A percentile compares a stretch with the other conserved stretches of the same genome.
These are phyloP conservation scores for Argynnis bischoffii DNA, from an alignment of 2,888 invertebrate species.

Conservation along the genomic window DNA sequence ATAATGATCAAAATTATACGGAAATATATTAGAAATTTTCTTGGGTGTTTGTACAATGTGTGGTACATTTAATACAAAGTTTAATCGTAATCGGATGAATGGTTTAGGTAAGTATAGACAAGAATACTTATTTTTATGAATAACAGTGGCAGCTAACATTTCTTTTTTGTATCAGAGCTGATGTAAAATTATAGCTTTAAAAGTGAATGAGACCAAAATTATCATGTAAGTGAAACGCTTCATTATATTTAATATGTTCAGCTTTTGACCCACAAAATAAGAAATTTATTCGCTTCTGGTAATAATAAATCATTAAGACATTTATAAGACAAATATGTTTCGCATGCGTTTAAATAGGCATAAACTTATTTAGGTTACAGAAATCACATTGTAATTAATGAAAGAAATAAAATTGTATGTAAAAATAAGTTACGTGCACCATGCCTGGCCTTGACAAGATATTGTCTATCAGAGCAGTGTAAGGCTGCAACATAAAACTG, in stretches of 20 bases:
- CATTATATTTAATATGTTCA: constrained; percentile 1
- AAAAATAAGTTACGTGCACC: not conserved
- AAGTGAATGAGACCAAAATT: not conserved
- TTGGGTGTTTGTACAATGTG: no score
- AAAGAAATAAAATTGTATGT: no score
- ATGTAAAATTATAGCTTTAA: not conserved
- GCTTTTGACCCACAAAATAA: constrained; percentile 11
- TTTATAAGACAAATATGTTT: not conserved
- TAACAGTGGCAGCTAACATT: no score
- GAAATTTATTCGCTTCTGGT: constrained; percentile 1
- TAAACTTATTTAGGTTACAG: no score
- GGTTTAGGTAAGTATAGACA: no score
- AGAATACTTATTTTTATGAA: no score
- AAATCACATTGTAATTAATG: no score
- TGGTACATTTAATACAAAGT: no score
- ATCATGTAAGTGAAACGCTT: not conserved
- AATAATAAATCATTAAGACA: constrained; percentile 1
- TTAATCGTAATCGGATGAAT: no score
- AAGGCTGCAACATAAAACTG: not conserved
- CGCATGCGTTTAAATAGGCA: no score
- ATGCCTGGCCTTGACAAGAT: not conserved
- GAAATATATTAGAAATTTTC: no score
- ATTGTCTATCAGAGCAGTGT: not conserved
- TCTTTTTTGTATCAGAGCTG: not conserved
- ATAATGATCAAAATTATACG: no score